Evolutionary conservation across 1,140 invertebrate species (phyloP), one percentile per base, ranked within the genome.

Genomic region (Bactericera cockerelli): DNA sequence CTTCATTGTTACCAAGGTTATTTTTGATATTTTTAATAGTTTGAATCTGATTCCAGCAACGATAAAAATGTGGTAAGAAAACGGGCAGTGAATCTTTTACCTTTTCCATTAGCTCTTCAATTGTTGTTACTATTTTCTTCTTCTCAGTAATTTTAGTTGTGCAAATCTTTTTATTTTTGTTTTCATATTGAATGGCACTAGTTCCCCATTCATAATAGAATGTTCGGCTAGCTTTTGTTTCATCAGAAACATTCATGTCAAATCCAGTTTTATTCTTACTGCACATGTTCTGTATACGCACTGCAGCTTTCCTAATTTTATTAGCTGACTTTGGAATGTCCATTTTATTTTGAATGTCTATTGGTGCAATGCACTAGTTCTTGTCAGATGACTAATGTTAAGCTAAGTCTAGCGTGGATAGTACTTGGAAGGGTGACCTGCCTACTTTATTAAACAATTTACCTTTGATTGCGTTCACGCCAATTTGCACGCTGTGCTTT

Each of bases 401-500:
- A n/a, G n/a, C n/a, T n/a, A n/a, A n/a, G n/a, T n/a, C n/a, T n/a
- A n/a, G n/a, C n/a, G n/a, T n/a, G n/a, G n/a, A n/a, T n/a, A n/a
- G n/a, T n/a, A n/a, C n/a, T n/a, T n/a, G n/a, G n/a, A n/a, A n/a
- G n/a, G n/a, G n/a, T n/a, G n/a, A n/a, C n/a, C n/a, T n/a, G 22
- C 22, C 2, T 56, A 19, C 55, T 6, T 24, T 24, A 14, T 56
- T 8, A 8, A 10, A 22, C 55, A 56, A 24, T 24, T 25, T 21
- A 19, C 25, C 55, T 21, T 56, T 56, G 19, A 19, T 4, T 56
- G 3, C 6, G 8, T 25, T 19, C 38, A 59, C 56, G 36, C 57
- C 28, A 22, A 59, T 19, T 59, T 33, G 61, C 59, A 28, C 59
- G 55, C 61, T 57, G 42, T 10, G 26, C 49, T 26, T 49, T 25